Percentiles rank a stretch among this genome's conserved stretches.
phyloP scores from a whole-genome alignment of 2,888 invertebrate species.

The Platycheirus rosarum region DNA sequence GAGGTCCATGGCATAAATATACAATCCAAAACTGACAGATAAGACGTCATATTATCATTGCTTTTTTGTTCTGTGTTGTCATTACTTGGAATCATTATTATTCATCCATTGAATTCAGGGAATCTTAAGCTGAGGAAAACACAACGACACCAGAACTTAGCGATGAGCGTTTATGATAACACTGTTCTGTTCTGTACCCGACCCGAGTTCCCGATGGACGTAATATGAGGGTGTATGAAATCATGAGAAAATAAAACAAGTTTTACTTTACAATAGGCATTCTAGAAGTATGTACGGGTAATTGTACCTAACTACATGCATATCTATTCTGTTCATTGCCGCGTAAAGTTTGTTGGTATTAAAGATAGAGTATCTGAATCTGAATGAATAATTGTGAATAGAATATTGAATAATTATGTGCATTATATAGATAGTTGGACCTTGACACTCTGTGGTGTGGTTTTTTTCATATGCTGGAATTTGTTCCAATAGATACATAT shows the following conservation, averaged over 20 bases:
- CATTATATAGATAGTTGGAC: conserved; percentile 45
- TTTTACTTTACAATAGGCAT: conserved; percentile 10
- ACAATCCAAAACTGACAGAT: conserved; percentile 40
- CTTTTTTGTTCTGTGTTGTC: neutral
- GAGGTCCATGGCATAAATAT: neutral
- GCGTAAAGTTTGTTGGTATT: conserved; percentile 2
- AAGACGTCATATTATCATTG: conserved; percentile 32
- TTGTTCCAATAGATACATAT: neutral
- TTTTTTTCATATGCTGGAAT: conserved; percentile 29
- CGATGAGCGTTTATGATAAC: too few relatives aligned
- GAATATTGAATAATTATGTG: conserved; percentile 59
- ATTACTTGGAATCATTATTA: neutral
- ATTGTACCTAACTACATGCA: conserved; percentile 5
- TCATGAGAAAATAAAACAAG: conserved; percentile 9
- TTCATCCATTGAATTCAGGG: neutral
- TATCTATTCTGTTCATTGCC: conserved; percentile 23
- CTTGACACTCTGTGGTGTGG: conserved; percentile 61
- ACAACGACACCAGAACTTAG: conserved; percentile 25
- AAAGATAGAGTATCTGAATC: conserved; percentile 61
- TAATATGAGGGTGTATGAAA: conserved; percentile 24
- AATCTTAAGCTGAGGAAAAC: neutral
- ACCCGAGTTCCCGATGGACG: neutral
- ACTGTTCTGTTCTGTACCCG: too few relatives aligned
- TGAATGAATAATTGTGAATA: conserved; percentile 53
- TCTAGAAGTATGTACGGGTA: neutral